phyloP scores from a whole-genome alignment of 92 coral and sea anemone species.

The Blastomussa wellsi region DNA sequence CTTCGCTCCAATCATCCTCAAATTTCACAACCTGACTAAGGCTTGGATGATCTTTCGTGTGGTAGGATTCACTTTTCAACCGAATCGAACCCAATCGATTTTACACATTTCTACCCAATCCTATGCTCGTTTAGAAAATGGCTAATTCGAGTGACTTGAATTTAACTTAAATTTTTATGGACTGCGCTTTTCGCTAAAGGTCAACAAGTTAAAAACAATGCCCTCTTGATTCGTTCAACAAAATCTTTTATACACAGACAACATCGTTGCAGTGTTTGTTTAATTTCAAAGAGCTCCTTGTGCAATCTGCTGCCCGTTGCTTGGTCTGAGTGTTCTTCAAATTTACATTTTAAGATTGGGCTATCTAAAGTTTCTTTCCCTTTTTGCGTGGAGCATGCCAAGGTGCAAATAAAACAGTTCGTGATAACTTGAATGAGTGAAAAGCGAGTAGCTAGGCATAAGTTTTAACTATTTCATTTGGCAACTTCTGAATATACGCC shows the following conservation, averaged over 20 bases:
- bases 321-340: not conserved
- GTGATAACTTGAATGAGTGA: not conserved
- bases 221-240: not conserved
- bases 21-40: too few relatives aligned
- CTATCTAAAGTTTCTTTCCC: too few relatives aligned
- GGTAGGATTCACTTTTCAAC: too few relatives aligned
- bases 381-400: not conserved
- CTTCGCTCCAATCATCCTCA: too few relatives aligned
- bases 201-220: not conserved
- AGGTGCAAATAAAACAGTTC: not conserved
- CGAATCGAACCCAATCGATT: too few relatives aligned
- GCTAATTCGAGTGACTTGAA: too few relatives aligned
- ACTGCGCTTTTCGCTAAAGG: not conserved
- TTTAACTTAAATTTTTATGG: too few relatives aligned
- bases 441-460: not conserved
- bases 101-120: too few relatives aligned
- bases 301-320: not conserved
- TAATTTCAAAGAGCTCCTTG: not conserved
- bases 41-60: too few relatives aligned
- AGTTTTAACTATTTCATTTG: not conserved
- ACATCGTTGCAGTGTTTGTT: not conserved
- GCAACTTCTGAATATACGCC: not conserved
- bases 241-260: not conserved
- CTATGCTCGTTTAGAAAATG: too few relatives aligned
- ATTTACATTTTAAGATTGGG: not conserved